Evolutionary conservation across 2,888 invertebrate species (phyloP), one percentile per base, ranked within the genome.

Genomic region (Synergus itoensis): DNA sequence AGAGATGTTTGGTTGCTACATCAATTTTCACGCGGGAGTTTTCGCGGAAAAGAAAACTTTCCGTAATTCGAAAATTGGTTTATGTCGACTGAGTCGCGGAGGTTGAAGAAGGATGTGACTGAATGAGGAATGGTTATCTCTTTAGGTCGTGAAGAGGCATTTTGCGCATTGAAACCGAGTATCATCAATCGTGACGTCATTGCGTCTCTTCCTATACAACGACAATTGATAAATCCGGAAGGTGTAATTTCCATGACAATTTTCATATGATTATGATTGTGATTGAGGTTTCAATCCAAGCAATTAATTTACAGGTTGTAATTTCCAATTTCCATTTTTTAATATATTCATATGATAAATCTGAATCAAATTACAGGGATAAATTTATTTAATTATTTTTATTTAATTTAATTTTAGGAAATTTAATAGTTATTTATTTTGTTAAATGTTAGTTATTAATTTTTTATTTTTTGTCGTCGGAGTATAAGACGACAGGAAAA

Each of bases 111-210:
- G 82, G 82, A 85, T 85, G 65, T 65, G 65, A n/a, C 36, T 84
- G 83, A 84, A 82, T 81, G 83, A 79, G 76, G 84, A 84, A 85
- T 77, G 81, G 82, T 86, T 85, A 84, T 83, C 83, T 85, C 79
- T 63, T 45, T 81, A 77, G 73, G 40, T 57, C 75, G 75, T 73
- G 79, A 75, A 79, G 77, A 84, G 80, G 79, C 82, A 85, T 86
- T 87, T 86, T 84, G 81, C 81, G 79, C 84, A 85, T 86, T 85
- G 81, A 84, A 86, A 84, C 83, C 80, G 81, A 84, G 83, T 79
- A 78, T 77, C 83, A 86, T 87, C 83, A 86, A 86, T 87, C 77
- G 76, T 77, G 76, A 77, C 81, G 81, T 78, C 80, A 82, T 81
- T 79, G 80, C 79, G 75, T 78, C 65, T 65, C 78, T 40, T 28